Conservation (phyloP, 2,888 invertebrate species). For the Plagiodera versicolora region DNA sequence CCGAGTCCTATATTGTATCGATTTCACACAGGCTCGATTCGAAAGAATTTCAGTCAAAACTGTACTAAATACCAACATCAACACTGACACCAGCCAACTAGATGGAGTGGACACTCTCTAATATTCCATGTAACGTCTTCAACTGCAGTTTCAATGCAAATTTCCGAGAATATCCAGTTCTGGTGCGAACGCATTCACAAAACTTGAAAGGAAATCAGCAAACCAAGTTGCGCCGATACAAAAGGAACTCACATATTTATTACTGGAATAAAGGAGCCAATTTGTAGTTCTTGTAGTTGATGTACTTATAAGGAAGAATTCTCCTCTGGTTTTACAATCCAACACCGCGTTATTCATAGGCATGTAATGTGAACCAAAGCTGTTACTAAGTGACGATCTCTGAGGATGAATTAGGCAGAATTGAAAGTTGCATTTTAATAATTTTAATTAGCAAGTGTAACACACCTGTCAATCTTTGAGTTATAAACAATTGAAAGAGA, state of each 20-base stretch:
- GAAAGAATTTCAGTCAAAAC: too few species aligned
- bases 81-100: too few species aligned
- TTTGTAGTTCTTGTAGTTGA: conserved; percentile 33
- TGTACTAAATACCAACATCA: too few species aligned
- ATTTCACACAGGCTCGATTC: conserved; percentile 14
- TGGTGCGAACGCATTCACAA: not conserved
- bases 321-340: conserved; percentile 16
- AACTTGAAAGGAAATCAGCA: not conserved
- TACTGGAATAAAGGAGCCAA: conserved; percentile 28
- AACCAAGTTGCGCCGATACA: conserved; percentile 9
- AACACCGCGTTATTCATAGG: not conserved
- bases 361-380: not conserved
- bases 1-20: conserved; percentile 28
- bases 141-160: not conserved
- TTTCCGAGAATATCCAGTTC: not conserved
- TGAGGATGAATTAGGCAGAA: too few species aligned
- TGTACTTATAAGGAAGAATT: conserved; percentile 34
- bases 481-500: not conserved
- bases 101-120: too few species aligned
- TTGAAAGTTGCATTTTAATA: too few species aligned
- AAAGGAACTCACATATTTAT: conserved; percentile 16
- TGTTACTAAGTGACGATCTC: too few species aligned
- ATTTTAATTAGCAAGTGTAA: too few species aligned
- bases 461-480: not conserved
- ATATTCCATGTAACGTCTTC: too few species aligned